Evolutionary conservation across 2,797 vertebrate species (phyloP).

Genomic region (Silurus aristotelis): DNA sequence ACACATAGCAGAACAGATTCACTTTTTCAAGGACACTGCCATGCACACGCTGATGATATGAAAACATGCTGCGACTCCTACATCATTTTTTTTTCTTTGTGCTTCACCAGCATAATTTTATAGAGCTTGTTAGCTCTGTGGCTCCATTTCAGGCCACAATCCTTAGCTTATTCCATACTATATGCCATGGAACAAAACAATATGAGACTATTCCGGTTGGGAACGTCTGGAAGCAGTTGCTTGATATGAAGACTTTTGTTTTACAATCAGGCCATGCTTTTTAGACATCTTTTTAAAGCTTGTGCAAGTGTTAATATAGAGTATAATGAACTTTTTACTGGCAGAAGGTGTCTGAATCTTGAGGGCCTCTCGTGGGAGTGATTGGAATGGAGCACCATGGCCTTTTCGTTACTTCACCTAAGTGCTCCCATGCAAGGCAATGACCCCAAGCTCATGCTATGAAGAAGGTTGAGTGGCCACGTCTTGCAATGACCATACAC

Average conservation of each 20-base stretch:
- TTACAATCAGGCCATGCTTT: constrained; percentile 28
- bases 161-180: not conserved
- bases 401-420: constrained; percentile 50
- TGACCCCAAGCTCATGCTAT: constrained; percentile 76
- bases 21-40: constrained; percentile 40
- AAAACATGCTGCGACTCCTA: constrained; percentile 39
- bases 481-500: constrained; percentile 67
- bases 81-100: constrained; percentile 15
- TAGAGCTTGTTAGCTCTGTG: constrained; percentile 10
- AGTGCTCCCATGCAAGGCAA: constrained; percentile 76
- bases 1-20: constrained; percentile 43
- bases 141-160: constrained; percentile 14
- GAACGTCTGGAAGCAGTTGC: constrained; percentile 1
- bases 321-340: not conserved
- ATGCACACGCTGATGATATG: constrained; percentile 50
- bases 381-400: constrained; percentile 52
- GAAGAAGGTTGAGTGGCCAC: constrained; percentile 64
- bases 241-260: not conserved
- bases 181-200: constrained; percentile 2
- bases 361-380: constrained; percentile 43
- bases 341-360: constrained; percentile 34
- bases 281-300: not conserved
- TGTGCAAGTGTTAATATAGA: constrained; percentile 13
- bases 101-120: constrained; percentile 15
- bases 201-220: not conserved